phyloP scores from a whole-genome alignment of 2,113 vertebrate genomes.

The Vombatus ursinus region DNA sequence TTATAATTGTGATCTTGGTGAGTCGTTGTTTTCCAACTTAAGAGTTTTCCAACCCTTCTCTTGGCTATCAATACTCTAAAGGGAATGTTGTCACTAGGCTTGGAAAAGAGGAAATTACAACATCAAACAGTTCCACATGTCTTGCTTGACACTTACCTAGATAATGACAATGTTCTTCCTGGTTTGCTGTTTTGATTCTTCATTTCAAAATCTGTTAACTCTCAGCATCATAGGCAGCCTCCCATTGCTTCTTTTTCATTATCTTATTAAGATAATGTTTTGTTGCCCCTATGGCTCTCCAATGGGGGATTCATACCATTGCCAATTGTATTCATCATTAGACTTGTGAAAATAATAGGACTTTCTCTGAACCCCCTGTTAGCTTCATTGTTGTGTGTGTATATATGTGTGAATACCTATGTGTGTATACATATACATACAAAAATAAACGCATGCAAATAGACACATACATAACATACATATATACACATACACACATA shows the following conservation, averaged over 20 bases:
- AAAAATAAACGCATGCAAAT: too few relatives aligned
- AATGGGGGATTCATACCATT: background rate
- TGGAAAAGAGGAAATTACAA: too few relatives aligned
- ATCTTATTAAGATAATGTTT: too few relatives aligned
- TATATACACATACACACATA: too few relatives aligned
- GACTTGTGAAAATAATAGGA: background rate
- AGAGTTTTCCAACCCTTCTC: background rate
- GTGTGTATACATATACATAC: too few relatives aligned
- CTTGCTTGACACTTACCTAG: background rate
- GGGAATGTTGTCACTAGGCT: background rate
- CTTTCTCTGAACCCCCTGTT: background rate
- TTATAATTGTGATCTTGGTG: too few relatives aligned
- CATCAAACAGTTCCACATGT: background rate
- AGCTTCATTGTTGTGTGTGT: background rate
- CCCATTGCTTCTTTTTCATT: background rate
- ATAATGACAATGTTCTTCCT: background rate
- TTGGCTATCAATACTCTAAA: background rate
- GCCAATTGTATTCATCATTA: background rate
- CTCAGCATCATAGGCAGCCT: background rate
- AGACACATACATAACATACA: too few relatives aligned
- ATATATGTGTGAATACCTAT: too few relatives aligned
- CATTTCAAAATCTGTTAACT: background rate
- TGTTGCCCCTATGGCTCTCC: too few relatives aligned
- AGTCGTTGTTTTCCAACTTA: too few relatives aligned
- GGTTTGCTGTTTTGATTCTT: background rate